Evolutionary conservation across 2,888 invertebrate species (phyloP), one percentile per base, ranked within the genome.

Genomic region (Pogonocherus hispidulus): DNA sequence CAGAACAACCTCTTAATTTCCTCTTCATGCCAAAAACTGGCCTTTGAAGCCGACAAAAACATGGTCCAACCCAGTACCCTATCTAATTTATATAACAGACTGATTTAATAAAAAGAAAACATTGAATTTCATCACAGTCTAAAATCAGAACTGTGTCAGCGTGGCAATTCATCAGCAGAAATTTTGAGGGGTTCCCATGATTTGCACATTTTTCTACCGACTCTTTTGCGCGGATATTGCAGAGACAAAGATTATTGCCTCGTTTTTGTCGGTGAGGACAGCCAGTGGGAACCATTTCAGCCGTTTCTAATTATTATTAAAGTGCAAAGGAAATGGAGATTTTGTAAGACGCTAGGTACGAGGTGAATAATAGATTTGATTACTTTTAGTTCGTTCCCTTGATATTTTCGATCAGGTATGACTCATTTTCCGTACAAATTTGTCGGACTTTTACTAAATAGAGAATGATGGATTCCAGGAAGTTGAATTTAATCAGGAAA

Each of bases 221-320:
- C 16, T 46, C 8, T 59, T 54, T 44, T 27, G 44, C 22, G 27
- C 47, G 60, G 60, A 60, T 60, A 49, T 49, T 57, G 22, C 46
- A 47, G 20, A n/a, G n/a, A 18, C 22, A 51, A 9, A 51, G 51
- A 22, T n/a, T 51, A 1, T 22, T 32, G 18, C 32, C 2, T 18
- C 18, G n/a, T 47, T 20, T 22, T 44, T 37, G 16, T 49, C 11
- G 57, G 57, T 14, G 8, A 8, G 18, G 18, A 18, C 27, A 22
- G 46, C 11, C 60, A 60, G 49, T 60, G 60, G 60, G 60, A 60
- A 60, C 49, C 20, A n/a, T 14, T 60, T 19, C n/a, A 22, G 14
- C 32, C 14, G 41, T 22, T 56, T 51, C 14, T 51, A 51, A 51
- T 51, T 51, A 51, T 51, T 6, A 22, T 51, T 27, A 16, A 56